A percentile compares a stretch with the other conserved stretches of the same genome.
phyloP scores from a whole-genome alignment of 2,888 invertebrate species.

The Netelia virgata region DNA sequence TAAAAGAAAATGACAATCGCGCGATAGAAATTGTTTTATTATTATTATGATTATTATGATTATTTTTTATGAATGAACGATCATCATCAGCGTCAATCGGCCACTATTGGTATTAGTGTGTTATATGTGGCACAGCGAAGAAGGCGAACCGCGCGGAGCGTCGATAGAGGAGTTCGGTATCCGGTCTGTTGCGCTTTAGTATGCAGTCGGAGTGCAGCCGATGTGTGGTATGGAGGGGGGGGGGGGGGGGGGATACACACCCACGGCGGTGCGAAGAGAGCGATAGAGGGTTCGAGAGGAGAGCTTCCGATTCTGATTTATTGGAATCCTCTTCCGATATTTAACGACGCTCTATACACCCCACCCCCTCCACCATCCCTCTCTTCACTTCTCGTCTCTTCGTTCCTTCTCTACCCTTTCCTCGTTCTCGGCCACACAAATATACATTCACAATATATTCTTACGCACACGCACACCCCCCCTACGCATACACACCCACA shows the following conservation, averaged over 20 bases:
- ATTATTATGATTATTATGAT: background rate
- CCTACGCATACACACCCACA: no score
- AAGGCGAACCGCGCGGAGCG: conserved; percentile 71
- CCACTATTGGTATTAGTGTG: conserved; percentile 55
- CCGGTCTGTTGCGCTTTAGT: conserved; percentile 82
- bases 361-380: conserved; percentile 66
- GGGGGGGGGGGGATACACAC: conserved; percentile 16
- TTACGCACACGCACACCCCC: background rate
- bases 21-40: no score
- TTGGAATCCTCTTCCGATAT: conserved; percentile 83
- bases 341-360: conserved; percentile 72
- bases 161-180: conserved; percentile 81
- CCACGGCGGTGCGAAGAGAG: conserved; percentile 49
- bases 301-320: conserved; percentile 84
- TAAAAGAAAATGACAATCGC: no score
- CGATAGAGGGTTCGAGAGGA: conserved; percentile 72
- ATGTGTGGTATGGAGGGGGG: conserved; percentile 78
- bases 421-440: background rate
- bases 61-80: background rate
- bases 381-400: conserved; percentile 38
- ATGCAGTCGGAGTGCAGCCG: conserved; percentile 80
- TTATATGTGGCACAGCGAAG: conserved; percentile 72
- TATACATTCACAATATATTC: background rate
- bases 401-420: background rate
- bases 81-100: conserved; percentile 20